These are phyloP conservation scores for Babylonia areolata DNA, from an alignment of 1,140 invertebrate species.

Conservation along the genomic window DNA sequence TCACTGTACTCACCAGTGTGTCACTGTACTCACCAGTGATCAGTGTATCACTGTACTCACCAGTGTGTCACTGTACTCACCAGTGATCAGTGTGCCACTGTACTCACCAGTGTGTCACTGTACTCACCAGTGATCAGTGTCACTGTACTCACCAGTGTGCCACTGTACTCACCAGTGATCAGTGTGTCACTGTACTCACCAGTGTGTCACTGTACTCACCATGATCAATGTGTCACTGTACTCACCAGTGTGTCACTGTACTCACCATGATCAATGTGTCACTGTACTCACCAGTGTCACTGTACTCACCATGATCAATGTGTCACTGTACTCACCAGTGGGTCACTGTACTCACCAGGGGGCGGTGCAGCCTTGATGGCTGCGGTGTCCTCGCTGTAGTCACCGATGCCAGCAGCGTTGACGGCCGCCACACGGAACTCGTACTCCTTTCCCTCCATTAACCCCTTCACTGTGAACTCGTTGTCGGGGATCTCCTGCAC, in stretches of 20 bases:
- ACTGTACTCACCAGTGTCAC: too few species aligned
- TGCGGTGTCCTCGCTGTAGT: slow-evolving; percentile 93
- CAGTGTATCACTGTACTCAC: too few species aligned
- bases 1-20: too few species aligned
- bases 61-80: too few species aligned
- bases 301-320: neutral
- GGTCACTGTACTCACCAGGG: slow-evolving; percentile 79
- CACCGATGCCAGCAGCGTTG: slow-evolving; percentile 96
- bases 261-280: too few species aligned
- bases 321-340: neutral
- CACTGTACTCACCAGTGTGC: too few species aligned
- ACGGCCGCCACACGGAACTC: slow-evolving; percentile 97
- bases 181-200: neutral
- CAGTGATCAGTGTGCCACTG: too few species aligned
- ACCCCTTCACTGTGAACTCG: slow-evolving; percentile 87
- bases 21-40: too few species aligned
- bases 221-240: neutral
- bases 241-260: too few species aligned
- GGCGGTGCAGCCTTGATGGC: slow-evolving; percentile 91
- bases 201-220: slow-evolving; percentile 74
- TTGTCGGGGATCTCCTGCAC: slow-evolving; percentile 66
- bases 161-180: too few species aligned
- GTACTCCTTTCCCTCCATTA: slow-evolving; percentile 97
- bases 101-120: too few species aligned
- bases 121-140: too few species aligned